A percentile compares a stretch with the other conserved stretches of the same genome.
These are phyloP conservation scores for Molossus alvarezi DNA, from an alignment of 2,797 vertebrate species.

Conservation along the genomic window DNA sequence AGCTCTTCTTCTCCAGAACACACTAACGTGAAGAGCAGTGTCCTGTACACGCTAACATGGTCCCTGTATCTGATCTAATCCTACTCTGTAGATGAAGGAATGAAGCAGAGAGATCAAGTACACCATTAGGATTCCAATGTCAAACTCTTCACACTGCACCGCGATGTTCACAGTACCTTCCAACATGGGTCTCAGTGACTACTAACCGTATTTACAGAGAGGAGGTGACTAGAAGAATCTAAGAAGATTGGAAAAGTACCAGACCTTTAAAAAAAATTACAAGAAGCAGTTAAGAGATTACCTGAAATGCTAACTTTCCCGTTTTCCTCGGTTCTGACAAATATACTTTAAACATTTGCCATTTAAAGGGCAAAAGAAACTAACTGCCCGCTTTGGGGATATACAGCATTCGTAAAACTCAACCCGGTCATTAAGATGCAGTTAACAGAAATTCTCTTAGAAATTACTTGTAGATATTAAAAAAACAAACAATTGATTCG, in stretches of 20 bases:
- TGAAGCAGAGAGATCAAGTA: not conserved
- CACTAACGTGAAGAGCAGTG: not conserved
- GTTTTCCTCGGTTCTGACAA: slow-evolving; percentile 7
- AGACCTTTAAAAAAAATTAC: not conserved
- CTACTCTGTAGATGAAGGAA: not conserved
- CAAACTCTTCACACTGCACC: not conserved
- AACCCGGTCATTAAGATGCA: not conserved
- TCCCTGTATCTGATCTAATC: not conserved
- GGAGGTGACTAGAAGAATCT: slow-evolving; percentile 3
- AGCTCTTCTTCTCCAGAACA: not conserved
- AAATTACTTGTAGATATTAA: not conserved
- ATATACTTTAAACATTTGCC: not conserved
- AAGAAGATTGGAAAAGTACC: not conserved
- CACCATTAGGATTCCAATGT: not conserved
- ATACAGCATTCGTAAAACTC: not conserved
- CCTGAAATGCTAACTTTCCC: not conserved
- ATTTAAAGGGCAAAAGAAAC: not conserved
- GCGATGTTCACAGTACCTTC: not conserved
- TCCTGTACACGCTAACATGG: not conserved
- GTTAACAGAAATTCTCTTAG: not conserved
- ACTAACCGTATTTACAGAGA: not conserved
- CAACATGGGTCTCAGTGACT: not conserved
- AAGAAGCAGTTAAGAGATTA: not conserved
- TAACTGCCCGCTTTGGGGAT: not conserved
- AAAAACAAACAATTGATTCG: not conserved